Evolutionary conservation across 1,140 invertebrate species (phyloP).

Genomic region (Drosophila malerkotliana): DNA sequence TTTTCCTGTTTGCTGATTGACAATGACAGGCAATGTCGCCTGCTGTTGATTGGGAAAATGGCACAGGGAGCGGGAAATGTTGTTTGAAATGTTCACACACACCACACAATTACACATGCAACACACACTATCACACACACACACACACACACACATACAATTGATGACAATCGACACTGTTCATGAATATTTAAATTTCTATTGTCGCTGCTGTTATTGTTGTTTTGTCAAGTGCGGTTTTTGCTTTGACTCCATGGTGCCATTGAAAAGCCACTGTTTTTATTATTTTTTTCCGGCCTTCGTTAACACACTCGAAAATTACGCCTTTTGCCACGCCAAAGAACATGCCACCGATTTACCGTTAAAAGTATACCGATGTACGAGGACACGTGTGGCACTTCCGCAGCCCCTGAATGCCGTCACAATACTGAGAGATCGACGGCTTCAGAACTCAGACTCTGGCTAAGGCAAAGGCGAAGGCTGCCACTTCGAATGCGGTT

Average conservation of each 20-base stretch:
- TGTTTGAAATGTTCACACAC: constrained; percentile 20
- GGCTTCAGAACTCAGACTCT: constrained; percentile 25
- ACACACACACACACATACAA: constrained; percentile 23
- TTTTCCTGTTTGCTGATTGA: constrained; percentile 40
- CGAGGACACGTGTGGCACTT: constrained; percentile 59
- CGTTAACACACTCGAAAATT: constrained; percentile 38
- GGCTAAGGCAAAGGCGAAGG: constrained; percentile 43
- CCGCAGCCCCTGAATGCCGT: constrained; percentile 61
- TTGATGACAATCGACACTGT: constrained; percentile 57
- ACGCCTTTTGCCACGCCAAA: constrained; percentile 1
- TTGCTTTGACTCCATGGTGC: constrained; percentile 20
- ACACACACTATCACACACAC: not conserved
- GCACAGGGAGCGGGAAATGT: constrained; percentile 26
- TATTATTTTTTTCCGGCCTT: constrained; percentile 8
- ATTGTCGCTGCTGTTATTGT: constrained; percentile 47
- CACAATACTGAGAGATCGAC: constrained; percentile 60
- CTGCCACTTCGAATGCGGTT: constrained; percentile 43
- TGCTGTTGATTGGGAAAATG: constrained; percentile 22
- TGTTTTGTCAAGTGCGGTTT: constrained; percentile 19
- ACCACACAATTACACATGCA: constrained; percentile 5
- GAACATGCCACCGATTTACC: constrained; percentile 2
- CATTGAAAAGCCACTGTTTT: constrained; percentile 10
- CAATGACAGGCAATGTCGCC: constrained; percentile 25
- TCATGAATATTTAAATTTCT: constrained; percentile 77
- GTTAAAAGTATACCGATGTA: constrained; percentile 13